phyloP scores from a whole-genome alignment of 2,113 vertebrate species.

The Formicarius rufipectus region DNA sequence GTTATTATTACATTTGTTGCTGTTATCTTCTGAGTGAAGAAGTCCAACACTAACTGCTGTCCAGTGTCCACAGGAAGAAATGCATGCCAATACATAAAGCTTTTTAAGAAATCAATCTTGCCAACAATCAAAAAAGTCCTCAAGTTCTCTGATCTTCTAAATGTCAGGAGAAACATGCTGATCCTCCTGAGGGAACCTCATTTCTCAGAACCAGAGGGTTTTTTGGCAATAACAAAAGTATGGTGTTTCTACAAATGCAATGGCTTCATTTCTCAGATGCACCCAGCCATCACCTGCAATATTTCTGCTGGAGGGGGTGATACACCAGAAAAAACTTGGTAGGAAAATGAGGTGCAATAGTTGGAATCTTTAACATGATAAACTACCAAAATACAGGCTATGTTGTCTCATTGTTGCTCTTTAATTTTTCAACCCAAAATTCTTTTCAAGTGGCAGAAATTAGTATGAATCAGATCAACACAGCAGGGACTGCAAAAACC shows the following conservation, averaged over 20 bases:
- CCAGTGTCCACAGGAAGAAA: background rate
- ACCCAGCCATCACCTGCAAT: background rate
- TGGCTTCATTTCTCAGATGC: background rate
- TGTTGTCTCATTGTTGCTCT: background rate
- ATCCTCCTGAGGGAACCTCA: background rate
- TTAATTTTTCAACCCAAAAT: background rate
- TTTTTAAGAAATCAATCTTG: background rate
- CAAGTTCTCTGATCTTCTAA: background rate
- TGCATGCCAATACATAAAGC: background rate
- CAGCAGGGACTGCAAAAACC: background rate
- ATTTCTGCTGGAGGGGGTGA: background rate
- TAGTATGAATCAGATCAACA: background rate
- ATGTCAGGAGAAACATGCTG: accelerated
- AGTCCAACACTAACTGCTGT: background rate
- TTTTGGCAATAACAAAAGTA: background rate
- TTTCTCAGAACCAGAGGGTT: background rate
- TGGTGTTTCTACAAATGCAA: background rate
- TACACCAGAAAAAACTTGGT: background rate
- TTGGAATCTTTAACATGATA: background rate
- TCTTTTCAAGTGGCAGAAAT: background rate
- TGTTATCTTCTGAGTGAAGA: background rate
- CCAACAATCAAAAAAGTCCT: background rate
- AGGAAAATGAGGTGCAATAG: background rate
- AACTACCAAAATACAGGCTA: background rate
- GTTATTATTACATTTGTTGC: background rate